Conservation (phyloP, 2,113 vertebrate species). For the Varanus komodoensis region DNA sequence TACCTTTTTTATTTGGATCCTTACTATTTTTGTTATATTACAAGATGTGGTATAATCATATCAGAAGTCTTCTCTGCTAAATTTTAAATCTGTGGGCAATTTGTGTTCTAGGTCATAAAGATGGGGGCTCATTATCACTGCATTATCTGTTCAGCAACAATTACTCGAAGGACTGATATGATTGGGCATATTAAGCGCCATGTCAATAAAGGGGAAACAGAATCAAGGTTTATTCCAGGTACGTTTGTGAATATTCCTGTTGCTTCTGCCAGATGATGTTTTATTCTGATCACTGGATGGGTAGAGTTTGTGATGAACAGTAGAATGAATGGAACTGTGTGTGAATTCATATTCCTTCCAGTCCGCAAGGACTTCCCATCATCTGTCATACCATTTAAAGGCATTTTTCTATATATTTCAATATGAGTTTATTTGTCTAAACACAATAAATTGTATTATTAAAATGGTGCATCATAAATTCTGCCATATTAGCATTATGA, state of each 20-base stretch:
- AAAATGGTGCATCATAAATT: background rate
- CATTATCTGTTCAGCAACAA: constrained; percentile 93
- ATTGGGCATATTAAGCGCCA: constrained; percentile 93
- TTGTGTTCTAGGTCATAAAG: constrained; percentile 78
- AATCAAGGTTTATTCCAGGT: constrained; percentile 85
- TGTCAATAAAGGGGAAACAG: constrained; percentile 93
- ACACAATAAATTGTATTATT: background rate
- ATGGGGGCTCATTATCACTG: constrained; percentile 95
- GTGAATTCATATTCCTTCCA: background rate
- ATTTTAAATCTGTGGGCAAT: background rate
- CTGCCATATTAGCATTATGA: background rate
- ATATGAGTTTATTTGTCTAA: background rate
- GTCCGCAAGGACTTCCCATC: background rate
- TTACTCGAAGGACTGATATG: constrained; percentile 93
- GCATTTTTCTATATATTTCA: background rate
- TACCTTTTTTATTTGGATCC: background rate
- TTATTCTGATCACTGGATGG: fast-evolving
- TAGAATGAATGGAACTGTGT: background rate
- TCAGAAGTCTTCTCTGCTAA: background rate
- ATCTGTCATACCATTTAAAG: background rate
- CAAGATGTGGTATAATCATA: background rate
- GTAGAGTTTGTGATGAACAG: background rate
- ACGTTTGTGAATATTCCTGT: constrained; percentile 17
- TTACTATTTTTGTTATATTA: background rate
- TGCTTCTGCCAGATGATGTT: background rate